phyloP scores from a whole-genome alignment of 1,140 invertebrate genomes.

The Drosophila willistoni region DNA sequence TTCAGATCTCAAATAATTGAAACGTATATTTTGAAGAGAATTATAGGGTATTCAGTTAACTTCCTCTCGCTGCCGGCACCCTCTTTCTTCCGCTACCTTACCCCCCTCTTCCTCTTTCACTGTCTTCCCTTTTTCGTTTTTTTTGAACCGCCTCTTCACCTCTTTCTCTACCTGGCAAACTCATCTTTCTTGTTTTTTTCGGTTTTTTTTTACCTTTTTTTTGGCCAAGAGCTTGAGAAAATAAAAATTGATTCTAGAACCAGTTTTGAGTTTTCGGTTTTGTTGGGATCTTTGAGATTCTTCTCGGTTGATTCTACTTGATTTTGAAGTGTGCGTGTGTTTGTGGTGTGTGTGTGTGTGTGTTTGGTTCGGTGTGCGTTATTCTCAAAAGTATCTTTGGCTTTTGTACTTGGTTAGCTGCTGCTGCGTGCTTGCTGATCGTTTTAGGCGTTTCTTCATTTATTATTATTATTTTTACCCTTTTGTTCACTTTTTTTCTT shows the following conservation, averaged over 20 bases:
- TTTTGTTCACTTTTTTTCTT: neutral
- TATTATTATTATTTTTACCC: slow-evolving; percentile 17
- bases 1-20: slow-evolving; percentile 13
- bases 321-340: slow-evolving; percentile 32
- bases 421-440: slow-evolving; percentile 10
- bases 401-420: slow-evolving; percentile 18
- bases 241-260: slow-evolving; percentile 35
- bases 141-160: neutral
- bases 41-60: slow-evolving; percentile 41
- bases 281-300: slow-evolving; percentile 32
- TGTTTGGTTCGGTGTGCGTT: slow-evolving; percentile 20
- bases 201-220: slow-evolving; percentile 31
- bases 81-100: neutral
- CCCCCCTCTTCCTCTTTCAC: slow-evolving; percentile 13
- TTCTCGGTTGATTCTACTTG: slow-evolving; percentile 33
- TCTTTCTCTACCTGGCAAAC: slow-evolving; percentile 33
- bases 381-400: slow-evolving; percentile 16
- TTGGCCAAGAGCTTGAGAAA: slow-evolving; percentile 42
- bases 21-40: slow-evolving; percentile 33
- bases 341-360: slow-evolving; percentile 19
- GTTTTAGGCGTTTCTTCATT: slow-evolving; percentile 19
- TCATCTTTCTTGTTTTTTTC: slow-evolving; percentile 43
- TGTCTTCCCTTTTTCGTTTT: neutral
- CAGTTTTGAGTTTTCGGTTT: slow-evolving; percentile 20
- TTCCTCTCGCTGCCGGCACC: slow-evolving; percentile 22